Base-by-base conservation (phyloP, 1,140 invertebrate species). In the Atta colombica region DNA sequence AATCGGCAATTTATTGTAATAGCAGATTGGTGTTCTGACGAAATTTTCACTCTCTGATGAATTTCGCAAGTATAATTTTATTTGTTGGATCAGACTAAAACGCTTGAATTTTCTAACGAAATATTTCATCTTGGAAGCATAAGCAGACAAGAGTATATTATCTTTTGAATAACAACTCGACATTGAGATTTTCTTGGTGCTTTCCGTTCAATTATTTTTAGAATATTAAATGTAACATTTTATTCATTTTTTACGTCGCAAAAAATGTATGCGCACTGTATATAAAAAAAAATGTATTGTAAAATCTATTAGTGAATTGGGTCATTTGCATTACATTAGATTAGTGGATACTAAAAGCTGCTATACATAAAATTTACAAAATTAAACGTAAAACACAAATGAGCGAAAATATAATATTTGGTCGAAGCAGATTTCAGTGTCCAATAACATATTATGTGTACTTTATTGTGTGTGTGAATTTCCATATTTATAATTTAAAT, bases 131-230 rank as follows among this genome's bases (percentile, higher is more conserved):
- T 21, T n/a, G 39, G 45, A 75, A 75, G 21, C n/a, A 25, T 31
- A 18, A 21, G n/a, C 35, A 58, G 31, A 65, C 28, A 81, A 12
- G 78, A 71, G 39, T 45, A 5, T 25, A 49, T 84, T 84, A 74
- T 61, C 69, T 21, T 39, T 45, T 51, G 8, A 18, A 72, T 60
- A 82, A 84, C 25, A 84, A 61, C 0, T 39, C 49, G 14, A 21
- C 63, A 63, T 84, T 84, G 58, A 63, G 28, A 84, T 74, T 75
- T 75, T 84, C 74, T 84, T 55, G 4, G 1, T 45, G 21, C 12
- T 74, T 35, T 21, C 5, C 28, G 8, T 51, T 49, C 49, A 61
- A 74, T 61, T 72, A 82, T 72, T 25, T 61, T 72, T 21, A 31
- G 18, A 74, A 55, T 45, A 58, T 18, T 35, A 49, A 58, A 45